Evolutionary conservation across 2,797 vertebrate species (phyloP).

Genomic region (Enteromius treurensis): DNA sequence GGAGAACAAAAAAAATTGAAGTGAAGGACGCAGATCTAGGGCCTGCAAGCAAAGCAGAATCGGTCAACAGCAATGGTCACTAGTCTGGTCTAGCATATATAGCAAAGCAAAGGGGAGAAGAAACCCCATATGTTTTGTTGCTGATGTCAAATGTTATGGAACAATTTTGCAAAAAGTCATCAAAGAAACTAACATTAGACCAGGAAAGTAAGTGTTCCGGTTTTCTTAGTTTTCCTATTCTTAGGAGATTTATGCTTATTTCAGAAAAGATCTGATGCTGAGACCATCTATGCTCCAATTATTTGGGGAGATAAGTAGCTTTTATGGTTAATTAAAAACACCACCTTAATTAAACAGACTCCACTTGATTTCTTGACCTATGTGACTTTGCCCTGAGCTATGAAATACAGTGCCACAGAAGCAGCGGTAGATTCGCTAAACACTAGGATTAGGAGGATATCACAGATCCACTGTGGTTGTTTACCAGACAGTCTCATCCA

Average conservation of each 20-base stretch:
- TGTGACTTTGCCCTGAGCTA: conserved; percentile 54
- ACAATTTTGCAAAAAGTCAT: background rate
- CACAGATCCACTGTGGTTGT: background rate
- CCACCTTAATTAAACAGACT: conserved; percentile 57
- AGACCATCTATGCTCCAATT: conserved; percentile 25
- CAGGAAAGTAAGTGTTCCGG: background rate
- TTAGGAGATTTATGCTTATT: background rate
- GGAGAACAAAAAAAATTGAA: background rate
- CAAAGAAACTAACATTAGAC: background rate
- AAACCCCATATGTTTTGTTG: background rate
- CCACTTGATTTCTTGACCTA: conserved; percentile 49
- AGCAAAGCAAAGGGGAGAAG: background rate
- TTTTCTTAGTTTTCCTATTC: background rate
- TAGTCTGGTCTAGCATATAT: background rate
- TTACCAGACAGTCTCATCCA: background rate
- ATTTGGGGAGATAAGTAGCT: conserved; percentile 59
- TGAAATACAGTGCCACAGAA: conserved; percentile 60
- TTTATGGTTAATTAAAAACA: conserved; percentile 71
- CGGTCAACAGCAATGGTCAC: background rate
- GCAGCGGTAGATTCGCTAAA: conserved; percentile 62
- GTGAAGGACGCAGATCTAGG: background rate
- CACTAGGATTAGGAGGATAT: background rate
- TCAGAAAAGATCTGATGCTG: conserved; percentile 35
- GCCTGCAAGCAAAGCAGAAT: background rate
- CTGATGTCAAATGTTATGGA: background rate